These are phyloP conservation scores for Stomatorhinus walkeri DNA, from an alignment of 2,797 vertebrate genomes.

Conservation along the genomic window DNA sequence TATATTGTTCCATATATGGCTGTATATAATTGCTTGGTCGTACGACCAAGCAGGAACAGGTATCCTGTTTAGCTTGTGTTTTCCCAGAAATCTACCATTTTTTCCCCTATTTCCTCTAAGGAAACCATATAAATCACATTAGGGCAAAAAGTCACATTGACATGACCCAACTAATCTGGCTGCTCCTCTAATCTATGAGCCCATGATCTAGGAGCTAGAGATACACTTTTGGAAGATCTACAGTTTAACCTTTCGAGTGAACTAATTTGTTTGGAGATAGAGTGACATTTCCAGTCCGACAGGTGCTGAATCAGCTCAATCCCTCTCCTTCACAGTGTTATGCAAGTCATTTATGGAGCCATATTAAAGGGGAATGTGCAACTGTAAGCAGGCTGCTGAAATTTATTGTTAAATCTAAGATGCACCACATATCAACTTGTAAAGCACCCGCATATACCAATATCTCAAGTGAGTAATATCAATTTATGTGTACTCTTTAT, in stretches of 20 bases:
- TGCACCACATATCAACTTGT: not conserved
- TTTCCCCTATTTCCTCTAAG: not conserved
- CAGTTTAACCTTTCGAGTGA: conserved; percentile 43
- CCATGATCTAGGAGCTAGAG: conserved; percentile 20
- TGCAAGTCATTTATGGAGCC: not conserved
- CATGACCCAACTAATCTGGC: conserved; percentile 11
- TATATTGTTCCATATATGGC: not conserved
- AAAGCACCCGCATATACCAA: not conserved
- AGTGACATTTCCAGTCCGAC: conserved; percentile 17
- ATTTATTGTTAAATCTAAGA: not conserved
- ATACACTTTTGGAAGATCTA: conserved; percentile 30
- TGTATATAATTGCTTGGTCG: not conserved
- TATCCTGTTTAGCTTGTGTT: not conserved
- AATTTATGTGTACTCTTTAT: not conserved
- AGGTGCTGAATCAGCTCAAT: not conserved
- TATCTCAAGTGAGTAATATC: not conserved
- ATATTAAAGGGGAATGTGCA: not conserved
- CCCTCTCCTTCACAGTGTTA: not conserved
- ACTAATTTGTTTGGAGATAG: conserved; percentile 43
- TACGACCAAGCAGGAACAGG: not conserved
- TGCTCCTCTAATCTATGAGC: not conserved
- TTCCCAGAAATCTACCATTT: not conserved
- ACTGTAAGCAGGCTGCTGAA: not conserved
- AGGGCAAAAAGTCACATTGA: not conserved
- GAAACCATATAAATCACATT: not conserved